Base-by-base conservation (phyloP, 23 tunicate genomes). In the Oikopleura albicans region DNA sequence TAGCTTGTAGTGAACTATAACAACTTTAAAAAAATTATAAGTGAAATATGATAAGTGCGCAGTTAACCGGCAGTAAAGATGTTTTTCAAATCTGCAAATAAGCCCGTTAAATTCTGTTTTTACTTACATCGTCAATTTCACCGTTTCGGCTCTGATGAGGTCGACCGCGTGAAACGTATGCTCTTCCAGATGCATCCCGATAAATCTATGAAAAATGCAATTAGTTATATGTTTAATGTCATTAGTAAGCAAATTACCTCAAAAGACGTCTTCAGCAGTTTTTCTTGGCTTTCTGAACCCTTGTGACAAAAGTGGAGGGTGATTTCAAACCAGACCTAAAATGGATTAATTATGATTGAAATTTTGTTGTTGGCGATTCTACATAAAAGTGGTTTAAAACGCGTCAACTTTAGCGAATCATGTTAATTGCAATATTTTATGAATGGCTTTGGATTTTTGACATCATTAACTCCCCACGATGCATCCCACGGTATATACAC, bases 311-410 rank as follows among this genome's bases (percentile, higher is more conserved):
- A 92, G 57, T 92, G 97, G 12, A 92, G 87, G 40, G 97, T 92
- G 84, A 92, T 84, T 66, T 92, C 97, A 41, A 92, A 92, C 97
- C 97, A 92, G 22, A 92, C 97, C 97, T 92, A 83, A 0, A 39
- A 84, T n/a, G n/a, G n/a, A 57, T 85, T 76, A 76, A 56, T 0
- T 1, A 40, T 12, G 29, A n/a, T n/a, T 57, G 29, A 57, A 57
- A 29, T 57, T n/a, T 31, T n/a, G n/a, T 57, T n/a, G n/a, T n/a
- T n/a, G n/a, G n/a, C n/a, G n/a, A n/a, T n/a, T n/a, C n/a, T n/a
- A 0, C n/a, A 57, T 57, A 57, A 29, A 57, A 57, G 71, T 57
- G n/a, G 71, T n/a, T n/a, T n/a, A n/a, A n/a, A n/a, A n/a, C n/a
- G n/a, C n/a, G n/a, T n/a, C n/a, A n/a, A n/a, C n/a, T n/a, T n/a